Percentiles rank a stretch among this genome's conserved stretches.
Conservation (phyloP, 2,113 vertebrate species). For the Dissostichus mawsoni region DNA sequence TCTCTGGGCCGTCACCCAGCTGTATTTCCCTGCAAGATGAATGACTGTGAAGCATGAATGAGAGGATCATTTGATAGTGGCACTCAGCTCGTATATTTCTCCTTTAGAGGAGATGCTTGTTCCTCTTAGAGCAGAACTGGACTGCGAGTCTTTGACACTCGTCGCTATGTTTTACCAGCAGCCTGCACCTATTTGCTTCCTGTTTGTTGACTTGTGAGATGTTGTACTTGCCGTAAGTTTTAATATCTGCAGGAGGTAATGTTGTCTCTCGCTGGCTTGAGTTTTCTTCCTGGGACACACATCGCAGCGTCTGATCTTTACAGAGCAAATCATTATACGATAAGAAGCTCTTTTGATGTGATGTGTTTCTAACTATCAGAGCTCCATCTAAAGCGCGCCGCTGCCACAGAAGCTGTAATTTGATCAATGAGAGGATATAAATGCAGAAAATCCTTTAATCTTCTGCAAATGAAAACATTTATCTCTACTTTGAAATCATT, state of each 20-base stretch:
- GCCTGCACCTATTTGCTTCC: slow-evolving; percentile 20
- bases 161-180: slow-evolving; percentile 52
- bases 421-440: slow-evolving; percentile 72
- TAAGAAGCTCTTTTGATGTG: slow-evolving; percentile 75
- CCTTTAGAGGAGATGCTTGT: slow-evolving; percentile 53
- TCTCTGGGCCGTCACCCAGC: slow-evolving; percentile 53
- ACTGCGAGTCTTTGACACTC: slow-evolving; percentile 61
- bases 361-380: slow-evolving; percentile 55
- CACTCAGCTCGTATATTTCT: slow-evolving; percentile 64
- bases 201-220: slow-evolving; percentile 1
- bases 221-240: slow-evolving; percentile 13
- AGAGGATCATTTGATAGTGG: slow-evolving; percentile 68
- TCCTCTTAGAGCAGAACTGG: slow-evolving; percentile 53
- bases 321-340: slow-evolving; percentile 63
- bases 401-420: slow-evolving; percentile 67
- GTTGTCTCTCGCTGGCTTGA: slow-evolving; percentile 25
- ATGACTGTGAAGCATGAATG: slow-evolving; percentile 68
- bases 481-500: slow-evolving; percentile 77
- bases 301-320: slow-evolving; percentile 54
- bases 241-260: slow-evolving; percentile 18
- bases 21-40: slow-evolving; percentile 68
- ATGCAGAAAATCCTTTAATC: slow-evolving; percentile 77
- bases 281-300: slow-evolving; percentile 24
- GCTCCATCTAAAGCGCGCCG: slow-evolving; percentile 39
- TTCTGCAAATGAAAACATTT: slow-evolving; percentile 79